Conservation (phyloP, 2,113 vertebrate genomes). For the Antechinus stuartii region DNA sequence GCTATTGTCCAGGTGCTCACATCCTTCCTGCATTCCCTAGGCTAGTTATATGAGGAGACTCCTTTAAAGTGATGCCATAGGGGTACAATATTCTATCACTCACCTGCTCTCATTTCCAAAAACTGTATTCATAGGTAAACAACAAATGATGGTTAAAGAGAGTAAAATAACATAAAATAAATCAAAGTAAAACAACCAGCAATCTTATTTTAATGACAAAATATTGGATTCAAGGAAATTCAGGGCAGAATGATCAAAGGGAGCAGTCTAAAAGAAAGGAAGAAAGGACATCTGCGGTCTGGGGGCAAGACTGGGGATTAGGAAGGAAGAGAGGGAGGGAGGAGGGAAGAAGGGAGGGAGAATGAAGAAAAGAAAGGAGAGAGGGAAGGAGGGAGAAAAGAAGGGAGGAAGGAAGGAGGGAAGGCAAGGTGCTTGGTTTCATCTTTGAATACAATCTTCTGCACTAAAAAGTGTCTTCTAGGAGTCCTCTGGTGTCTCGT, state of each 20-base stretch:
- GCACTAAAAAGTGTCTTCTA: neutral
- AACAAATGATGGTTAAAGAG: neutral
- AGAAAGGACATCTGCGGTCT: neutral
- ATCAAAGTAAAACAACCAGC: neutral
- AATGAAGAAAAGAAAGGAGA: no score
- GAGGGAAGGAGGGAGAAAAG: no score
- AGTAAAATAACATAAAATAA: conserved; percentile 21
- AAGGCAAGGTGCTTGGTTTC: neutral
- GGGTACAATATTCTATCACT: neutral
- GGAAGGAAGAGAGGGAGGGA: neutral
- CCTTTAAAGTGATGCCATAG: neutral
- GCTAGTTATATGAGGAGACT: neutral
- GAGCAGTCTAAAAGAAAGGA: neutral
- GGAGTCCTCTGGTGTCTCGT: neutral
- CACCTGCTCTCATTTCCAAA: neutral
- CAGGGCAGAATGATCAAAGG: conserved; percentile 26
- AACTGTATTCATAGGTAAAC: neutral
- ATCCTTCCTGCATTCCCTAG: neutral
- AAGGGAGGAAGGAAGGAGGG: no score
- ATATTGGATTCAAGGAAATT: neutral
- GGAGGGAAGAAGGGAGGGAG: no score
- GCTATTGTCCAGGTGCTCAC: neutral
- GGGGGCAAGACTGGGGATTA: neutral
- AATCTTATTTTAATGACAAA: conserved; percentile 6
- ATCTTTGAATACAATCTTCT: neutral